Evolutionary conservation across 2,113 vertebrate species (phyloP), one percentile per base, ranked within the genome.

Genomic region (Plecturocebus donacophilus): DNA sequence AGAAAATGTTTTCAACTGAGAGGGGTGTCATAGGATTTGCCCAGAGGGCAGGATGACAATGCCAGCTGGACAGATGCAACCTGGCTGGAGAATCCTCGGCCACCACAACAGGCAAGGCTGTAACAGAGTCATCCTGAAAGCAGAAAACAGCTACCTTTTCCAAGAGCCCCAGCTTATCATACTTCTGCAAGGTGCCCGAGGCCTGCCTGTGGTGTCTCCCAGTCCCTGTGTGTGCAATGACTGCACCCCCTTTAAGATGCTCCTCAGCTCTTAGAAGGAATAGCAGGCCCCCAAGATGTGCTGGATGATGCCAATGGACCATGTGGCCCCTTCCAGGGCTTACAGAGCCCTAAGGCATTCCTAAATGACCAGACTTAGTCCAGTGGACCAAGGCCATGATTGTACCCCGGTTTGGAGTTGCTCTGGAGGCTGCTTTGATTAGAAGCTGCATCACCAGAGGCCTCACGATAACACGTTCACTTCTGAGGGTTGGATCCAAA

Each of bases 1-100:
- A 98, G 97, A 96, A 8, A 91, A 90, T 14, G 61, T 12, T 73
- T 25, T 54, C 73, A 21, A 19, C 14, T 94, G 79, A 97, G 96
- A 95, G 91, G 58, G 17, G 38, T 12, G 56, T 25, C 77, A n/a
- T 3, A 20, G 68, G 70, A 83, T 42, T 42, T 92, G 17, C 21
- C 49, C 79, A 52, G 42, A 83, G 77, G 58, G 35, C 52, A 54
- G 70, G 58, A 52, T 87, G 32, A 16, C 40, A 49, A 71, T 2
- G 23, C 16, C 35, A 21, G 54, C 20, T 66, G 81, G 45, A 73
- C 76, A 56, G 68, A 21, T 11, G 12, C 38, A 58, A 47, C 12
- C n/a, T 20, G 40, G 17, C 27, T 23, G 14, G 47, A 0, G 25
- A 85, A 32, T 1, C 30, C 38, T 9, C 54, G 9, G 70, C 85